A percentile compares a stretch with the other conserved stretches of the same genome.
Conservation (phyloP, 2,888 invertebrate genomes). For the Mycalesis mineus region DNA sequence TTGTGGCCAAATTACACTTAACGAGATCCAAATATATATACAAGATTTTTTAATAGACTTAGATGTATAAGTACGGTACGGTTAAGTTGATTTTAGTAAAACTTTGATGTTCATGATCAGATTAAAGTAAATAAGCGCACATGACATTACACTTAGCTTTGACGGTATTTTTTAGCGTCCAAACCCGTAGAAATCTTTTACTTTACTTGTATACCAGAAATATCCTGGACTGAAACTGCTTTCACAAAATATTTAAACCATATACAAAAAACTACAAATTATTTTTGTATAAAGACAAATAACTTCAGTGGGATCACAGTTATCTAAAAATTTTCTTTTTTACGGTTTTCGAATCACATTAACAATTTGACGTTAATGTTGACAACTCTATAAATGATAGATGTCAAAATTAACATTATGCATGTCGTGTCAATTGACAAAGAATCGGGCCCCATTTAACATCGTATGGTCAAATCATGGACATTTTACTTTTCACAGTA, state of each 20-base stretch:
- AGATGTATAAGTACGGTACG: constrained; percentile 48
- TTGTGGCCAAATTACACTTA: constrained; percentile 78
- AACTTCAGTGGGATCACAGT: too few relatives aligned
- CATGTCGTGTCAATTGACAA: background rate
- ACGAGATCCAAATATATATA: constrained; percentile 76
- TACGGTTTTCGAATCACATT: too few relatives aligned
- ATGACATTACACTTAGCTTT: too few relatives aligned
- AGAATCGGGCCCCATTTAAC: background rate
- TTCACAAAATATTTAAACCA: too few relatives aligned
- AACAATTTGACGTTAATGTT: too few relatives aligned
- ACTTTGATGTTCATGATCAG: constrained; percentile 7
- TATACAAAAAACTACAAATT: too few relatives aligned
- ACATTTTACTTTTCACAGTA: constrained; percentile 6
- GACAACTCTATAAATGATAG: background rate
- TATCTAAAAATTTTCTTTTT: too few relatives aligned
- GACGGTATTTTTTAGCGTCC: too few relatives aligned
- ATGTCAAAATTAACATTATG: background rate
- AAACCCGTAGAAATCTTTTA: too few relatives aligned
- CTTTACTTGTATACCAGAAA: too few relatives aligned
- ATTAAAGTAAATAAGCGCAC: background rate
- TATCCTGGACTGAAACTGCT: too few relatives aligned
- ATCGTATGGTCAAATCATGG: constrained; percentile 21
- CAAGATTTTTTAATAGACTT: constrained; percentile 67
- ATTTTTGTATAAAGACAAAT: too few relatives aligned
- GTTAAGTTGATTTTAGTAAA: constrained; percentile 41